Evolutionary conservation across 2,113 vertebrate species (phyloP), one percentile per base, ranked within the genome.

Genomic region (Chlorocebus sabaeus): DNA sequence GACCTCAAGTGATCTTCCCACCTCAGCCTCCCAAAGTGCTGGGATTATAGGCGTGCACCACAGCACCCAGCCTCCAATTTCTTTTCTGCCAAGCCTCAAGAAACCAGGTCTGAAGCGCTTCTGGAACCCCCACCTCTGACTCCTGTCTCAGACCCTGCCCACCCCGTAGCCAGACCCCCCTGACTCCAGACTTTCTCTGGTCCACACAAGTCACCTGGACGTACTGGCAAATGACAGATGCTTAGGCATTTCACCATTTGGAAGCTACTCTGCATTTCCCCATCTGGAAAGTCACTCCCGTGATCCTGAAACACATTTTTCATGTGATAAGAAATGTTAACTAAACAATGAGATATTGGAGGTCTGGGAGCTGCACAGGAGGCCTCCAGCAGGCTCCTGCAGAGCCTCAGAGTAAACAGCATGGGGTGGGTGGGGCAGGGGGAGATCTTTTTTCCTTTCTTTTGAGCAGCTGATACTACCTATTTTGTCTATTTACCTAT

Each of bases 161-260:
- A 35, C 14, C n/a, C 12, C 2, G 0, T 0, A 1, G 59, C 6
- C 48, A 1, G 6, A 3, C 11, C 30, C 1, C 6, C 45, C 1
- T 0, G 2, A 27, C 14, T 23, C 64, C 2, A 14, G 52, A 16
- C 52, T 73, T 25, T 7, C 20, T 8, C 52, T 30, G 45, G 16
- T 70, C 30, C 40, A 16, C 6, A 57, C 17, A 22, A 35, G 64
- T 72, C 61, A 48, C 78, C 20, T 4, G 32, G 48, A 35, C 38
- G 68, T 4, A 38, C 22, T 14, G 7, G 73, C 73, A 30, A 2
- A 18, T 14, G 11, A 30, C 48, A 14, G 27, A 25, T 0, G 0
- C 10, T 7, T 52, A 43, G 57, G 14, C 4, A 5, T 1, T 25
- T 75, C 84, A 35, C 67, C 78, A 11, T 1, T 2, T 40, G 43